Percentiles rank a stretch among this genome's conserved stretches.
Evolutionary conservation across 2,888 invertebrate species (phyloP).

Genomic region (Leptinotarsa juncta): DNA sequence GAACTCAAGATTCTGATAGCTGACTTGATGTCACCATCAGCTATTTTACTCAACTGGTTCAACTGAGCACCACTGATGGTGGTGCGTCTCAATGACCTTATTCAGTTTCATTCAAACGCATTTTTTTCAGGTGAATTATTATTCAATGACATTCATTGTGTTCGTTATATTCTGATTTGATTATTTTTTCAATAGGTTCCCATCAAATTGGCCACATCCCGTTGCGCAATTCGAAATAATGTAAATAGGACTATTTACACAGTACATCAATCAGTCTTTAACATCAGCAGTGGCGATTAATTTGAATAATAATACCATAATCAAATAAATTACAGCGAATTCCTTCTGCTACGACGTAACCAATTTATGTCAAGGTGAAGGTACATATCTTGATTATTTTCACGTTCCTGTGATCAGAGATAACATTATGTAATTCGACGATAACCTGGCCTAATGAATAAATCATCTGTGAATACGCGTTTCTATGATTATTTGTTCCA

Average conservation of each 20-base stretch:
- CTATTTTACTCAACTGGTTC: no score
- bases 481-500: background rate
- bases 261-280: background rate
- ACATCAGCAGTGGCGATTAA: background rate
- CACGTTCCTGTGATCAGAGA: slow-evolving; percentile 2
- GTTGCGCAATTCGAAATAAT: slow-evolving; percentile 5
- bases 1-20: no score
- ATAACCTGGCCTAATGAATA: slow-evolving; percentile 9
- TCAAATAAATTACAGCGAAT: slow-evolving; percentile 22
- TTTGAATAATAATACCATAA: background rate
- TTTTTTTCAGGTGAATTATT: no score
- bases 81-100: no score
- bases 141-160: background rate
- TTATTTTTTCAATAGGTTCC: background rate
- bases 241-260: slow-evolving; percentile 2
- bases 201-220: slow-evolving; percentile 33
- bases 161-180: background rate
- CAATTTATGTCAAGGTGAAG: slow-evolving; percentile 24
- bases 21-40: no score
- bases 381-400: slow-evolving; percentile 25
- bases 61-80: no score
- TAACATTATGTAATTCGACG: slow-evolving; percentile 9
- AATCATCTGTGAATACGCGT: background rate
- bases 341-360: slow-evolving; percentile 11
- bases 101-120: no score